phyloP scores from a whole-genome alignment of 2,113 vertebrate genomes.

The Suricata suricatta region DNA sequence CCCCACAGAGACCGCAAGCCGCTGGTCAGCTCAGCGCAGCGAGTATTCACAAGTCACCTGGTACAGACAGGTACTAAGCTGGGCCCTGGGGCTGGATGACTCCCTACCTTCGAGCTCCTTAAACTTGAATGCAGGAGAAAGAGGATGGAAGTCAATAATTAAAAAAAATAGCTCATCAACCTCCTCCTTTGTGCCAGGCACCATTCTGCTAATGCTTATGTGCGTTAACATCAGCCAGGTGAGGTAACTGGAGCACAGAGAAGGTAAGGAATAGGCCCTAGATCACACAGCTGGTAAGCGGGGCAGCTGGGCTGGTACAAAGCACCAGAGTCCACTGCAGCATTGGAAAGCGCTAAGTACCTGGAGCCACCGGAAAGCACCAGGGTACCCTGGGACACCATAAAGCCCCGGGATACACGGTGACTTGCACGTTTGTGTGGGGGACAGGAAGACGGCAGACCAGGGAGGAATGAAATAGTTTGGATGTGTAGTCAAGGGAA shows the following conservation, averaged over 20 bases:
- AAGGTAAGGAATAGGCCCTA: not conserved
- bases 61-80: not conserved
- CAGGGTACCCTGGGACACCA: not conserved
- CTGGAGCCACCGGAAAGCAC: not conserved
- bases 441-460: too few relatives aligned
- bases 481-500: not conserved
- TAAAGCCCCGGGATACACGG: rapidly evolving
- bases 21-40: not conserved
- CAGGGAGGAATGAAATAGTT: not conserved
- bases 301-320: not conserved
- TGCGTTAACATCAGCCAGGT: not conserved
- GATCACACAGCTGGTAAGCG: not conserved
- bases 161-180: not conserved
- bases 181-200: not conserved
- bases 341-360: not conserved
- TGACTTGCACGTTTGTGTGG: not conserved
- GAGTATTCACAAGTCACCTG: not conserved
- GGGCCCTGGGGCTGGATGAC: not conserved
- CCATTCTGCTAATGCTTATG: not conserved
- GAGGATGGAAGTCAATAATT: not conserved
- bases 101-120: not conserved
- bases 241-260: not conserved
- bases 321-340: not conserved
- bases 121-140: not conserved
- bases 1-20: not conserved